These are phyloP conservation scores for Tolypeutes matacus DNA, from an alignment of 2,797 vertebrate species.

Conservation along the genomic window DNA sequence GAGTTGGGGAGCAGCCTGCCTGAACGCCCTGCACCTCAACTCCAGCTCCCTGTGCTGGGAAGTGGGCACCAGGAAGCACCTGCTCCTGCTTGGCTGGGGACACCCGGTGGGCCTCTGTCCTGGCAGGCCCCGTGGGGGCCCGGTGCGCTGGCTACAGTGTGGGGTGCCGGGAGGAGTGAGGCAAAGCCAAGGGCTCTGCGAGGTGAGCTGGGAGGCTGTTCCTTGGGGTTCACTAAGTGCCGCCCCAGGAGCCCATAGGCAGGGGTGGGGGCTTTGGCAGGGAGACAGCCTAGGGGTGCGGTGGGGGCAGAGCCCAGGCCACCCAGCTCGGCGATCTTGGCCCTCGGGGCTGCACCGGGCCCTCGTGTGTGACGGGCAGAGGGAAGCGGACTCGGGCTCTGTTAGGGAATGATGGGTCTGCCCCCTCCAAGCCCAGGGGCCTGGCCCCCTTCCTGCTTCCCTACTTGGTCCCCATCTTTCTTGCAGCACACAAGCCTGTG, in stretches of 20 bases:
- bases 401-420: not conserved
- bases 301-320: too few species aligned
- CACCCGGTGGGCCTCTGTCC: too few species aligned
- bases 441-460: not conserved
- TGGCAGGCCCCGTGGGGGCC: too few species aligned
- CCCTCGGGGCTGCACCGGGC: not conserved
- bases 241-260: too few species aligned
- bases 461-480: too few species aligned
- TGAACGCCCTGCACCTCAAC: too few species aligned
- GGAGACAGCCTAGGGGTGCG: not conserved
- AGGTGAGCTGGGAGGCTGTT: not conserved
- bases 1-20: too few species aligned
- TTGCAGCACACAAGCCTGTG: not conserved
- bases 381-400: not conserved
- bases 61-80: too few species aligned
- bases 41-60: too few species aligned
- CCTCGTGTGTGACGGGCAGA: not conserved
- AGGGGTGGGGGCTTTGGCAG: not conserved
- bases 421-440: not conserved
- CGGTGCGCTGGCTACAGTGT: rapidly evolving
- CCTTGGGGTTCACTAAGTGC: not conserved
- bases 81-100: too few species aligned
- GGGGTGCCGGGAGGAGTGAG: not conserved
- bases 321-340: too few species aligned
- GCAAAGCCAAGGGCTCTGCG: rapidly evolving